Evolutionary conservation across 2,888 invertebrate species (phyloP), one percentile per base, ranked within the genome.

Genomic region (Noctuana brunneofusca): DNA sequence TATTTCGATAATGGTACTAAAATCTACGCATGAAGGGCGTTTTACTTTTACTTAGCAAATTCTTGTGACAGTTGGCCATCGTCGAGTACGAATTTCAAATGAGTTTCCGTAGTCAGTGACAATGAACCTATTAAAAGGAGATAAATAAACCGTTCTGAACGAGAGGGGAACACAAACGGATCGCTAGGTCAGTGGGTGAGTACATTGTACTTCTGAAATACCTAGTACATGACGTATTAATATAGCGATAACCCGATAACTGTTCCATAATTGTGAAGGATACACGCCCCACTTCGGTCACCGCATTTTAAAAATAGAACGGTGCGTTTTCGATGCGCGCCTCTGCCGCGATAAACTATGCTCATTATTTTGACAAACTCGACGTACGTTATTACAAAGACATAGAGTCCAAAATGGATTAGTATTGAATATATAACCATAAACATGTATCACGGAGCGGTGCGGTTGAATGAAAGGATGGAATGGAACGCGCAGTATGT

Each of bases 301-400:
- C 86, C 84, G 83, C 89, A 88, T 89, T 90, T 87, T 89, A 90
- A 89, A 89, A 90, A 90, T 90, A 90, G 89, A 86, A 75, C 76
- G 77, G 83, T 89, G 88, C 87, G 89, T 87, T 88, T 87, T 86
- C 83, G 80, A 84, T 83, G 83, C 79, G 80, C 83, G 79, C 75
- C 68, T 69, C 70, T 64, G 68, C 64, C 58, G 74, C 76, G 80
- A 80, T 86, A 81, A 79, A 80, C 76, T 76, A 74, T 65, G 57
- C 66, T 67, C 67, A 69, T 72, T 69, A 71, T 69, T 68, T 64
- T 55, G 20, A 55, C 64, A 66, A 67, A 63, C 65, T 68, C 66
- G 67, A 65, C 64, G 65, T 64, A 64, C 76, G 73, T 74, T 84
- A 75, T 65, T 5, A 5, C 58, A 43, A 69, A 5, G 35, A n/a